Percentiles rank a stretch among this genome's conserved stretches.
These are phyloP conservation scores for Crenichthys baileyi DNA, from an alignment of 2,797 vertebrate genomes.

Conservation along the genomic window DNA sequence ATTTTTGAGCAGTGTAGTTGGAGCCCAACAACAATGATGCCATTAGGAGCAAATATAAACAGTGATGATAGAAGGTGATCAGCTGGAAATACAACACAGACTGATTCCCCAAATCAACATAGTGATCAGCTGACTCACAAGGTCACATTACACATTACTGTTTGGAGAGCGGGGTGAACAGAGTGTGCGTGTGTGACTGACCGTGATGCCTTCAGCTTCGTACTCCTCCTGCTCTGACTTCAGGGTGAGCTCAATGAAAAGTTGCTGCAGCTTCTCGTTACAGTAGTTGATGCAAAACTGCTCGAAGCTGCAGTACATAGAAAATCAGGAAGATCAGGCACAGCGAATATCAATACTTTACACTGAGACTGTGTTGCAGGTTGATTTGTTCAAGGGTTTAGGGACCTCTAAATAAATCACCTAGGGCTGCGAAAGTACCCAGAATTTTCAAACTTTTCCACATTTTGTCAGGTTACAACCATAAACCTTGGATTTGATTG, in stretches of 20 bases:
- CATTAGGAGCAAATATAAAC: conserved; percentile 12
- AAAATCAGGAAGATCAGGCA: neutral
- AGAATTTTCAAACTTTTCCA: neutral
- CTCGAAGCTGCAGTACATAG: conserved; percentile 87
- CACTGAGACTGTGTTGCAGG: neutral
- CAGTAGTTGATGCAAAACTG: conserved; percentile 99
- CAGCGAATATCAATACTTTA: neutral
- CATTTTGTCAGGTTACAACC: neutral
- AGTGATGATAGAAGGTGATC: neutral
- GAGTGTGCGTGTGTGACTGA: conserved; percentile 65
- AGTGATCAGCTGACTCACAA: neutral
- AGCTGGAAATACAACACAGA: neutral
- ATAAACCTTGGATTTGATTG: neutral
- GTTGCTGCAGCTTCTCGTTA: conserved; percentile 97
- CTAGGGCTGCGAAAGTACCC: neutral
- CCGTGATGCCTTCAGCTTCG: conserved; percentile 96
- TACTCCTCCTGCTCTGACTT: conserved; percentile 99
- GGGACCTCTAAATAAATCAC: neutral
- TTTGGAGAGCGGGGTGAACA: neutral
- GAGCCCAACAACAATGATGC: conserved; percentile 11
- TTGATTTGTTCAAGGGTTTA: neutral
- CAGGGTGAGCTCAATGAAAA: conserved; percentile 96
- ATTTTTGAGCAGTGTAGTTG: too few species aligned
- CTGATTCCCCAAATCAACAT: neutral
- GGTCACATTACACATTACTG: neutral